Evolutionary conservation across 1,140 invertebrate species (phyloP), one percentile per base, ranked within the genome.

Genomic region (Brachionus manjavacas): DNA sequence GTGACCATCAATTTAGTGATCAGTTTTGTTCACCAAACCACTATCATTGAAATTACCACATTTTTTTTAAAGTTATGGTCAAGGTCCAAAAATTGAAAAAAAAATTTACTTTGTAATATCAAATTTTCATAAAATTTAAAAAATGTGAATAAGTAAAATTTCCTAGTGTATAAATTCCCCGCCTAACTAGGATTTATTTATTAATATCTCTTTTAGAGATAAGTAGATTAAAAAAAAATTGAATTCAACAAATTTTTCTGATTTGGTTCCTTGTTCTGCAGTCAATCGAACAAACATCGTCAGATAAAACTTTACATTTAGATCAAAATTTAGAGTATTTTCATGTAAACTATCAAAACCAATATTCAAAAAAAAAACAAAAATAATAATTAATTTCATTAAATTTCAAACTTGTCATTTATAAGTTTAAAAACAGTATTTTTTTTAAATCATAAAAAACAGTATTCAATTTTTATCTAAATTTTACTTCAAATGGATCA

Each of bases 361-460:
- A 60, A 60, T 60, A 9, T 20, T 60, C n/a, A 60, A 20, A 60
- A 60, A 55, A 16, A 9, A 60, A 60, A 20, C 25, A 23, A 20
- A 60, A 60, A 60, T 20, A 60, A 23, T 60, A n/a, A 60, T 23
- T 60, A 6, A 60, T 20, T 2, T 60, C 41, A n/a, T 11, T 41
- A 39, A n/a, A 16, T 41, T 72, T 72, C 39, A 43, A 20, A 72
- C 20, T 72, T 41, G 20, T 41, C 31, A 39, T 72, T 41, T 72
- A 46, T 35, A 46, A 12, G 14, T 41, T 72, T 41, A 39, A 72
- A 72, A 72, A 72, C 68, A 72, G 68, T 72, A 72, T 72, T 72
- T 72, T 39, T 39, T 72, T 41, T 41, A 41, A 41, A 41, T 31
- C 3, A 68, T 0, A 68, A 31, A 31, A 14, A 68, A 68, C 66